Evolutionary conservation across 2,113 vertebrate genomes (phyloP).

Genomic region (Panurus biarmicus): DNA sequence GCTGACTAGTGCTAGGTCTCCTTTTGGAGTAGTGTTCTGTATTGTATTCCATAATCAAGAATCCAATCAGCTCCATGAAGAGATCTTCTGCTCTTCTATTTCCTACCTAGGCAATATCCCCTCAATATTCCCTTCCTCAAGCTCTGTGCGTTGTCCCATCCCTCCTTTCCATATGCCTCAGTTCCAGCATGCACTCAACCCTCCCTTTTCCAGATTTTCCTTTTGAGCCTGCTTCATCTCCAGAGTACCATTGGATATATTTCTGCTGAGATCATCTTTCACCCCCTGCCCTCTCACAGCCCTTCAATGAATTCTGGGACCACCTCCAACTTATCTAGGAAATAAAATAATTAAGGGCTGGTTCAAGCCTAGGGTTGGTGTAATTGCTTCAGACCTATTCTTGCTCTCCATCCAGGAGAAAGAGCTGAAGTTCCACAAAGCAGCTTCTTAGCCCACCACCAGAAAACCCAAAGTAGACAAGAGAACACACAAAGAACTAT

Average conservation of each 20-base stretch:
- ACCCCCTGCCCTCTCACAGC: background rate
- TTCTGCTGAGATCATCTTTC: background rate
- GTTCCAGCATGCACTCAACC: background rate
- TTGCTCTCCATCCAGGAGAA: background rate
- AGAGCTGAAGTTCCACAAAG: background rate
- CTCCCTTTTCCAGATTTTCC: background rate
- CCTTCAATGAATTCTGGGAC: background rate
- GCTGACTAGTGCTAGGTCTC: background rate
- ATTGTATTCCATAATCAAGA: background rate
- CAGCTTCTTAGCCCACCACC: background rate
- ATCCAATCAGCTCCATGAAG: background rate
- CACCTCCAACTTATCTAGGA: background rate
- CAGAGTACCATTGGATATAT: background rate
- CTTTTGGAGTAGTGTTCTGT: background rate
- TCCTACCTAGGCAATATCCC: background rate
- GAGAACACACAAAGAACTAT: background rate
- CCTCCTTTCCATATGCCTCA: background rate
- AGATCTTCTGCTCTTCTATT: background rate
- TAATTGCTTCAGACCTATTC: background rate
- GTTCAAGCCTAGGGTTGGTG: background rate
- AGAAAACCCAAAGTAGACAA: background rate
- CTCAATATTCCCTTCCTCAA: background rate
- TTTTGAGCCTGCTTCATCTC: background rate
- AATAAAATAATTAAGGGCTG: background rate
- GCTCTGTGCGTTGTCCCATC: rapidly evolving